phyloP scores from a whole-genome alignment of 2,888 invertebrate genomes.

The Drosophila barbarae region DNA sequence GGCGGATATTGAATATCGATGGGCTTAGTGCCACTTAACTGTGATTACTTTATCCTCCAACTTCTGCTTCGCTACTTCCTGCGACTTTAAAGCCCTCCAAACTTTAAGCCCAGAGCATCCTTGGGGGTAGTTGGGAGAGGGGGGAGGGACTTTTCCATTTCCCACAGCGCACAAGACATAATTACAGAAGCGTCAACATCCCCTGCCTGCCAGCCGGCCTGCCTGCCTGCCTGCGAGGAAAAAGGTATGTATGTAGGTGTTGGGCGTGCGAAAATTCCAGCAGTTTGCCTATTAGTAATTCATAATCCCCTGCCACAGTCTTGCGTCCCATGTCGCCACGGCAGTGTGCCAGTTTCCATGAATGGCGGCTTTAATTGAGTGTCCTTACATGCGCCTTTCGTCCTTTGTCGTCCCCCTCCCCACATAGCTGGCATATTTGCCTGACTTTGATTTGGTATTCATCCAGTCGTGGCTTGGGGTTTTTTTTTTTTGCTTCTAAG shows the following conservation, averaged over 20 bases:
- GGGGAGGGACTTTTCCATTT: background rate
- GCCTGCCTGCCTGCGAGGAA: constrained; percentile 30
- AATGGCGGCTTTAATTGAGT: constrained; percentile 66
- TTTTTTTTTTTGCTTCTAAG: background rate
- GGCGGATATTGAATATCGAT: constrained; percentile 21
- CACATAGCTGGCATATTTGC: constrained; percentile 40
- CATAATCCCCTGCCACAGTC: constrained; percentile 57
- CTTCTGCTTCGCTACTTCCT: no score
- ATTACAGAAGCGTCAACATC: constrained; percentile 63
- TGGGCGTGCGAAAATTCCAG: constrained; percentile 66
- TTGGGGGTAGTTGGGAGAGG: background rate
- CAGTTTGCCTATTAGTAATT: constrained; percentile 70
- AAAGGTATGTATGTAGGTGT: constrained; percentile 23
- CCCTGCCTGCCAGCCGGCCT: constrained; percentile 42
- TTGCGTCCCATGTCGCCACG: constrained; percentile 5
- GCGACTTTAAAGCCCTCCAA: constrained; percentile 5
- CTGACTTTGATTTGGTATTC: constrained; percentile 63
- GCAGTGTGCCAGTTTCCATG: constrained; percentile 52
- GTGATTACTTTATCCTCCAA: constrained; percentile 11
- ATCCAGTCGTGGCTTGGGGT: constrained; percentile 3
- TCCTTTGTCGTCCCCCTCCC: constrained; percentile 6
- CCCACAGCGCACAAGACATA: constrained; percentile 51
- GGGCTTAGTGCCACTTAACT: constrained; percentile 23
- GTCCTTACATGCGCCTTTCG: constrained; percentile 36
- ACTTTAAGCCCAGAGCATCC: constrained; percentile 4